Percentiles rank a stretch among this genome's conserved stretches.
Evolutionary conservation across 2,888 invertebrate genomes (phyloP).

Genomic region (Protodeltote pygarga): DNA sequence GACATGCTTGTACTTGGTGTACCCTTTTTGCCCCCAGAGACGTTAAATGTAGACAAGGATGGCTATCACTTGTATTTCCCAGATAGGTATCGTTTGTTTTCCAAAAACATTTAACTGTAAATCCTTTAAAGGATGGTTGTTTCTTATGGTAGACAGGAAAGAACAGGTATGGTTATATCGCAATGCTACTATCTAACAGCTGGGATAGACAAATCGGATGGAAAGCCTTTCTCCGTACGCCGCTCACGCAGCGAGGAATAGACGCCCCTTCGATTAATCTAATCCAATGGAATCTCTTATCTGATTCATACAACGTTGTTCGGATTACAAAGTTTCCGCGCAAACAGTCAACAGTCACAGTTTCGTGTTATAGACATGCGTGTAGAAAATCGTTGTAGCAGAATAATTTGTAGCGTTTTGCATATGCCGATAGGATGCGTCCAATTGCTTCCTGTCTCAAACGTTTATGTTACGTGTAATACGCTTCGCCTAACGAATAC

Average conservation of each 20-base stretch:
- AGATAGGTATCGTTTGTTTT: slow-evolving; percentile 13
- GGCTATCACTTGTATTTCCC: too few relatives aligned
- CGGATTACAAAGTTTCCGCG: slow-evolving; percentile 44
- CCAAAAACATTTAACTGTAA: slow-evolving; percentile 14
- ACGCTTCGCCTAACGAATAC: slow-evolving; percentile 56
- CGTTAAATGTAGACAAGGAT: too few relatives aligned
- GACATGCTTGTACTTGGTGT: too few relatives aligned
- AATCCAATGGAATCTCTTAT: slow-evolving; percentile 58
- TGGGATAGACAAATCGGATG: slow-evolving; percentile 59
- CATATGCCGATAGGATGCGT: slow-evolving; percentile 62
- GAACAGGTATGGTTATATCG: slow-evolving; percentile 51
- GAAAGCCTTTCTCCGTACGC: slow-evolving; percentile 59
- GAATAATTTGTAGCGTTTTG: slow-evolving; percentile 66
- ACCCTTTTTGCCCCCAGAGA: too few relatives aligned
- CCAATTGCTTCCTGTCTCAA: slow-evolving; percentile 65
- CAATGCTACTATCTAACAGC: slow-evolving; percentile 59
- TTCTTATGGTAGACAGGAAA: slow-evolving; percentile 6
- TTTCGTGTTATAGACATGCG: slow-evolving; percentile 53
- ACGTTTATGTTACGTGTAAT: slow-evolving; percentile 58
- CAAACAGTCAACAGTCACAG: slow-evolving; percentile 36
- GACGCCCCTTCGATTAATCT: slow-evolving; percentile 61
- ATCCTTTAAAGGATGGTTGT: slow-evolving; percentile 11
- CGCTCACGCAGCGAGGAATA: slow-evolving; percentile 59
- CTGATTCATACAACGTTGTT: slow-evolving; percentile 50
- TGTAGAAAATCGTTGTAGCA: slow-evolving; percentile 64